Percentiles rank a stretch among this genome's conserved stretches.
These are phyloP conservation scores for Capitulum mitella DNA, from an alignment of 2,888 invertebrate species.

Conservation along the genomic window DNA sequence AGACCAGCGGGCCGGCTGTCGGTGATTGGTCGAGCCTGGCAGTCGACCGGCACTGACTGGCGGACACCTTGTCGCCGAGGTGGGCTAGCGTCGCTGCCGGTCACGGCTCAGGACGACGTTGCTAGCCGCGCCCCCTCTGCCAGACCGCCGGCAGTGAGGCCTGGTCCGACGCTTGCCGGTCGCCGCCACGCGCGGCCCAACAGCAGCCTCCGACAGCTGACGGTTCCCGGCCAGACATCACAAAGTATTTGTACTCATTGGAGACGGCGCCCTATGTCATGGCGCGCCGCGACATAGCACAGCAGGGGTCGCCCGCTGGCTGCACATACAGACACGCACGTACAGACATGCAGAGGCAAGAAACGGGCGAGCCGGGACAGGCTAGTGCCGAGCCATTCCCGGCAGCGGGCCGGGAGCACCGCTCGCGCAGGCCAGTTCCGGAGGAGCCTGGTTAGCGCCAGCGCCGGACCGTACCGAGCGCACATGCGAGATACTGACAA, in stretches of 20 bases:
- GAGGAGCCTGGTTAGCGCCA: too few relatives aligned
- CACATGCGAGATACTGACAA: too few relatives aligned
- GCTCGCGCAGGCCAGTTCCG: too few relatives aligned
- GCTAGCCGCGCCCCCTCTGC: not conserved
- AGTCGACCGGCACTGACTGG: too few relatives aligned
- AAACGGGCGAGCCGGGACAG: not conserved
- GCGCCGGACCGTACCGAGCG: too few relatives aligned
- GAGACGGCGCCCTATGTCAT: not conserved
- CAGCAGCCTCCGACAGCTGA: not conserved
- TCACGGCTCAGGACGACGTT: not conserved
- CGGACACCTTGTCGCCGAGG: too few relatives aligned
- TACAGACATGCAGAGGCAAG: not conserved
- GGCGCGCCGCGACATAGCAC: too few relatives aligned
- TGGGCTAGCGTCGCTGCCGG: not conserved
- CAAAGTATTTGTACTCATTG: slow-evolving; percentile 15
- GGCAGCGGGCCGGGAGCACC: not conserved
- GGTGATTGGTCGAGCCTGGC: too few relatives aligned
- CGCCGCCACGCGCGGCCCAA: not conserved
- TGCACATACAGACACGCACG: too few relatives aligned
- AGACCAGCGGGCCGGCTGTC: not conserved
- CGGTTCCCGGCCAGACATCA: not conserved
- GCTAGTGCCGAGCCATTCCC: too few relatives aligned
- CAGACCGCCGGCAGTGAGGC: not conserved
- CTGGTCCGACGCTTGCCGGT: not conserved
- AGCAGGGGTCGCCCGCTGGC: too few relatives aligned